Evolutionary conservation across 2,888 invertebrate species (phyloP), one percentile per base, ranked within the genome.

Genomic region (Melinaea marsaeus): DNA sequence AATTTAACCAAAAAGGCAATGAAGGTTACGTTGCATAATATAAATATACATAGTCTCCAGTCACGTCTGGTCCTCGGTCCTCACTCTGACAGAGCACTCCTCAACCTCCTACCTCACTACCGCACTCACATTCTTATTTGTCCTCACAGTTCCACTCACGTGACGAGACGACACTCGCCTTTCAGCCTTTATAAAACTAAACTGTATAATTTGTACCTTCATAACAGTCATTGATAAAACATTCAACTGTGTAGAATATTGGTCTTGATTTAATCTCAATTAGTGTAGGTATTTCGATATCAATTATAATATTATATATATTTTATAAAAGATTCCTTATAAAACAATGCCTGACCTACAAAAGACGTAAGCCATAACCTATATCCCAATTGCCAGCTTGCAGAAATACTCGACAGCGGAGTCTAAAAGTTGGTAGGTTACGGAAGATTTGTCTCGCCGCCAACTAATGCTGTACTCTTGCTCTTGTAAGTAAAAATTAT

Each of bases 401-500:
- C 32, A 51, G 32, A 32, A 51, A 51, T 51, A 51, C 32, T 51
- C 51, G 7, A 51, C 51, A 32, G 32, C 9, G 76, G 79, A 74
- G 75, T 87, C 89, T 87, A 85, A 84, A 90, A 90, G 89, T 90
- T 86, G 81, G 77, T 63, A 74, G 79, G 86, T 90, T 90, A 89
- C 84, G 82, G 75, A 88, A 90, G 90, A 90, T 90, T 90, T 90
- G 90, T 90, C 90, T 88, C 79, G 74, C 81, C 80, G 82, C 76
- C 80, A 76, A 78, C 88, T 89, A 88, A 90, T 86, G 87, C 86
- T 80, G 67, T 72, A 83, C 86, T 85, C 79, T 51, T 75, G 83
- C 83, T 83, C 85, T 87, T 85, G 90, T 90, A 90, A 90, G 90
- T 90, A 90, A 90, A 90, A 90, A 90, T 90, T 90, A 90, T 90